Percentiles rank a stretch among this genome's conserved stretches.
Conservation (phyloP, 1,140 invertebrate species). For the Bombyx mori region DNA sequence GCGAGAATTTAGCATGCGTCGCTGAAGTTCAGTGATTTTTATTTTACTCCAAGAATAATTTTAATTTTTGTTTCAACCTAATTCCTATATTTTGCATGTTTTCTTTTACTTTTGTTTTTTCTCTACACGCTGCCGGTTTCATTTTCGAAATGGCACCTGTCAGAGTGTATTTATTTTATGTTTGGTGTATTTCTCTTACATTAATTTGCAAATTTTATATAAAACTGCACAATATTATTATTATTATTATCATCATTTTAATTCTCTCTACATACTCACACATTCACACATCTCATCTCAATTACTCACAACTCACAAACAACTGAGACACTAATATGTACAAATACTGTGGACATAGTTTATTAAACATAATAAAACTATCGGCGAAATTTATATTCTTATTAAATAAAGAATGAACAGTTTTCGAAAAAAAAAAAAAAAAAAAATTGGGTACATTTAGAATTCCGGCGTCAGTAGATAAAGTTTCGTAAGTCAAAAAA, state of each 20-base stretch:
- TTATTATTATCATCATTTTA: constrained; percentile 13
- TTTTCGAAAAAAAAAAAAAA: too few species aligned
- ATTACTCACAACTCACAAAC: neutral
- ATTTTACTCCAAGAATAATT: constrained; percentile 25
- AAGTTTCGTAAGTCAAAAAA: constrained; percentile 1
- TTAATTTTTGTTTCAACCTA: constrained; percentile 26
- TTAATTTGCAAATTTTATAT: constrained; percentile 35
- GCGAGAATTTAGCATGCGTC: constrained; percentile 60
- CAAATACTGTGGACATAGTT: constrained; percentile 6
- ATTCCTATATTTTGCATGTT: constrained; percentile 52
- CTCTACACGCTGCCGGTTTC: constrained; percentile 25
- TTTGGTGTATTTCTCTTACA: constrained; percentile 21
- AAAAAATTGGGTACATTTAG: too few species aligned
- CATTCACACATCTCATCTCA: constrained; percentile 22
- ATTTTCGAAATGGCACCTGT: constrained; percentile 10
- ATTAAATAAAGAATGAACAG: too few species aligned
- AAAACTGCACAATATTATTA: constrained; percentile 18
- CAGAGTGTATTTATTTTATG: constrained; percentile 13
- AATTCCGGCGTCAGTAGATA: too few species aligned
- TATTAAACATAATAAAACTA: constrained; percentile 2
- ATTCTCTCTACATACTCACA: constrained; percentile 22
- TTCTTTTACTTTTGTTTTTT: constrained; percentile 20
- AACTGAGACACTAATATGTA: constrained; percentile 21
- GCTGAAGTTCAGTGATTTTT: constrained; percentile 50
- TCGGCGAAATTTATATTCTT: too few species aligned